Evolutionary conservation across 1,140 invertebrate genomes (phyloP).

Genomic region (Akabosia matsudoensis): DNA sequence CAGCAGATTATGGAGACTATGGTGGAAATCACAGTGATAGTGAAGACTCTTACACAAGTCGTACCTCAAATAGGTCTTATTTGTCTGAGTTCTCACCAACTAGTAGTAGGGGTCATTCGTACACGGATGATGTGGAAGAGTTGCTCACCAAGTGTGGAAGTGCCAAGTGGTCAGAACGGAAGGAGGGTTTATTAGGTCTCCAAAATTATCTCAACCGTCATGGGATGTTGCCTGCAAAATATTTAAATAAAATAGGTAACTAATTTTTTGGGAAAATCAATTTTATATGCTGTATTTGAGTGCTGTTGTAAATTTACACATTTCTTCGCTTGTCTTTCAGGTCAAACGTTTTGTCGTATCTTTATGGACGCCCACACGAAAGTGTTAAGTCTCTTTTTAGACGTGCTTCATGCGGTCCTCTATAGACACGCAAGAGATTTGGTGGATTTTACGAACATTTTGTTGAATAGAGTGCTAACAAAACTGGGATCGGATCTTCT

Average conservation of each 20-base stretch:
- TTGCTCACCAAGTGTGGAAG: conserved; percentile 46
- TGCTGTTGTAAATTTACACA: conserved; percentile 20
- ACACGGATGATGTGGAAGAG: conserved; percentile 45
- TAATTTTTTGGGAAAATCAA: neutral
- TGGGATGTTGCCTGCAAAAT: conserved; percentile 41
- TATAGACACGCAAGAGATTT: conserved; percentile 44
- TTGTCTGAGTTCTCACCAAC: conserved; percentile 46
- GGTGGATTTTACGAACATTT: conserved; percentile 45
- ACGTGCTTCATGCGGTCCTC: conserved; percentile 46
- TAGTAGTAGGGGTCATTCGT: conserved; percentile 40
- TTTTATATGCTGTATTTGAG: neutral
- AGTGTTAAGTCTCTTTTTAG: conserved; percentile 45
- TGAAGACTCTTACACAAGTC: conserved; percentile 45
- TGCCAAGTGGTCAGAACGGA: conserved; percentile 47
- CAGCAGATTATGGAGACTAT: conserved; percentile 44
- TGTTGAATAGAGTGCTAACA: conserved; percentile 45
- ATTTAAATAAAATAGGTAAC: conserved; percentile 46
- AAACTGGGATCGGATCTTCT: conserved; percentile 46
- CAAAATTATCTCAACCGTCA: conserved; percentile 43
- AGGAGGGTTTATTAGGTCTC: conserved; percentile 44
- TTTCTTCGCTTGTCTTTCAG: conserved; percentile 30
- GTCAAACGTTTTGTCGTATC: conserved; percentile 47
- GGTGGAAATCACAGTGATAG: conserved; percentile 47
- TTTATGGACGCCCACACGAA: conserved; percentile 48
- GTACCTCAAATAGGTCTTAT: conserved; percentile 39